These are phyloP conservation scores for Amblyopsis hoosieri DNA, from an alignment of 2,797 vertebrate species.

Conservation along the genomic window DNA sequence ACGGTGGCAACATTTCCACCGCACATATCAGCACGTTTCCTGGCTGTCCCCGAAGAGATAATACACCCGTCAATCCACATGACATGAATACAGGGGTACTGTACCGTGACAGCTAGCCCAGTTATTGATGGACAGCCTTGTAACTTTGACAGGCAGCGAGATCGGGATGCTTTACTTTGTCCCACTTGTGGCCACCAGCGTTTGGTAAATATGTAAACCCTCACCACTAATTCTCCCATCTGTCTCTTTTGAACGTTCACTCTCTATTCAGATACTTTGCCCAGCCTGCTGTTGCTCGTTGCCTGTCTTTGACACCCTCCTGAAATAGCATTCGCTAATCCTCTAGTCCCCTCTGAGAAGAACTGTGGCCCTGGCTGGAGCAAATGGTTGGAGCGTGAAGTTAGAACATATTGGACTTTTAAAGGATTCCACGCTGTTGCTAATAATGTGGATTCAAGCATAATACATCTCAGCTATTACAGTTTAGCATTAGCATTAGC, in stretches of 20 bases:
- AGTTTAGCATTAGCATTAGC: neutral
- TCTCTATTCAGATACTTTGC: slow-evolving; percentile 52
- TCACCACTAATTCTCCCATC: neutral
- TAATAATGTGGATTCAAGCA: neutral
- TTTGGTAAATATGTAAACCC: slow-evolving; percentile 1
- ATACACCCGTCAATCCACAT: slow-evolving; percentile 47
- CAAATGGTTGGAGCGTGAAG: neutral
- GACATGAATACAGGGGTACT: slow-evolving; percentile 10
- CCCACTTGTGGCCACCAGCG: slow-evolving; percentile 4
- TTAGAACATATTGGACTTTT: neutral
- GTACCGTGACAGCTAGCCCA: neutral
- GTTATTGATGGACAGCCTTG: slow-evolving; percentile 31
- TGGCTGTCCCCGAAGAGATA: slow-evolving; percentile 40
- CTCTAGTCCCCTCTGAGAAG: slow-evolving; percentile 52
- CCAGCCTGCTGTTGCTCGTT: slow-evolving; percentile 55
- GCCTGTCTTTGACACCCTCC: slow-evolving; percentile 59
- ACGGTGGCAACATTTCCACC: slow-evolving; percentile 26
- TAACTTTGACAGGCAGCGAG: slow-evolving; percentile 14
- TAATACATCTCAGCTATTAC: neutral
- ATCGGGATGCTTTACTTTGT: slow-evolving; percentile 5
- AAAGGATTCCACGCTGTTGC: slow-evolving; percentile 5
- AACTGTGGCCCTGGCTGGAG: slow-evolving; percentile 2
- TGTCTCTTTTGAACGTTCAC: slow-evolving; percentile 5
- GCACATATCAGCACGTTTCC: slow-evolving; percentile 19
- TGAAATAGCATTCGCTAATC: slow-evolving; percentile 78